A percentile compares a stretch with the other conserved stretches of the same genome.
phyloP scores from a whole-genome alignment of 2,888 invertebrate species.

The Crossocerus cetratus region DNA sequence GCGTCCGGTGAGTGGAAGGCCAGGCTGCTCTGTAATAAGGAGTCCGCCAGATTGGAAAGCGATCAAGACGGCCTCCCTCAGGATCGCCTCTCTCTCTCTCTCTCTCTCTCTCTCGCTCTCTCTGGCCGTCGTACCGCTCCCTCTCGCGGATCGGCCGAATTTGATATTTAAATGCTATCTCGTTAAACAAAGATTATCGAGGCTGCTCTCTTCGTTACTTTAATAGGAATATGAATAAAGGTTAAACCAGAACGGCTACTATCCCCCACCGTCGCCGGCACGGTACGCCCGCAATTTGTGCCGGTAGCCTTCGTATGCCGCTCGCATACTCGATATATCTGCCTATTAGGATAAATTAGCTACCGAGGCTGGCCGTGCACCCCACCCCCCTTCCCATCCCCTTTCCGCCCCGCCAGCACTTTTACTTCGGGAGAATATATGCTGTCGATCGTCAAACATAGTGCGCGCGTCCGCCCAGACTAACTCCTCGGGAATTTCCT shows the following conservation, averaged over 20 bases:
- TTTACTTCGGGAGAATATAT: too few relatives aligned
- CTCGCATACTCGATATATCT: neutral
- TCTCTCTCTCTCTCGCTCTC: too few relatives aligned
- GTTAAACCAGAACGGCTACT: neutral
- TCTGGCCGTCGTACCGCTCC: neutral
- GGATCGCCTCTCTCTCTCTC: neutral
- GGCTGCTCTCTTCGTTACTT: constrained; percentile 23
- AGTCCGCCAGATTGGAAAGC: constrained; percentile 60
- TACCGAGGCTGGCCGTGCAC: neutral
- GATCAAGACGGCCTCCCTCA: constrained; percentile 44
- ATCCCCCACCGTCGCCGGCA: neutral
- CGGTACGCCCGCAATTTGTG: constrained; percentile 19
- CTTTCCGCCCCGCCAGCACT: too few relatives aligned
- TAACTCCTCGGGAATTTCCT: neutral
- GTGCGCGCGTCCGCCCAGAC: too few relatives aligned
- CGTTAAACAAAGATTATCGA: constrained; percentile 47
- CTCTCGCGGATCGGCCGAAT: constrained; percentile 32
- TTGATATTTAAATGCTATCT: constrained; percentile 54
- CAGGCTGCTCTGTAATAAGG: constrained; percentile 56
- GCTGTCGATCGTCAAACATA: too few relatives aligned
- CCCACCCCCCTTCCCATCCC: too few relatives aligned
- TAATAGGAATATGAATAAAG: constrained; percentile 12
- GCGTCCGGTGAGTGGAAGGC: constrained; percentile 19
- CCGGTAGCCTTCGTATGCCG: neutral
- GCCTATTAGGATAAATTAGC: constrained; percentile 3